Conservation (phyloP, 2,888 invertebrate genomes). For the Athalia rosae region DNA sequence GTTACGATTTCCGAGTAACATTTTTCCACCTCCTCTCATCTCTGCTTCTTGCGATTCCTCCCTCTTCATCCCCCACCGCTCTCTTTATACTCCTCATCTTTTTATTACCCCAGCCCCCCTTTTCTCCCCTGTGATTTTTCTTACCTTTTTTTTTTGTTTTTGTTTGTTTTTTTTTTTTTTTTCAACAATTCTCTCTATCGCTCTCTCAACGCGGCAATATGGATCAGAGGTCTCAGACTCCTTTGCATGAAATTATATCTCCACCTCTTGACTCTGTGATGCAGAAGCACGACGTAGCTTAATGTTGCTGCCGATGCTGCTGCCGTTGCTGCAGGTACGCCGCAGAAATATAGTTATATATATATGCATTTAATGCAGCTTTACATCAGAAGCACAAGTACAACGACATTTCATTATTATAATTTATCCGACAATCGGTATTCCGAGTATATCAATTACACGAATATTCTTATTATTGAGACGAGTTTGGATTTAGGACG, state of each 20-base stretch:
- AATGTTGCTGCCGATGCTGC: too few species aligned
- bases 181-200: background rate
- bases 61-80: background rate
- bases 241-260: conserved; percentile 64
- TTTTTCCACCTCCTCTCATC: conserved; percentile 23
- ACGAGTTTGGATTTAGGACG: too few species aligned
- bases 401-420: too few species aligned
- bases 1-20: conserved; percentile 36
- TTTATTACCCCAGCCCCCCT: background rate
- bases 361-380: too few species aligned
- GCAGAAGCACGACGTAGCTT: too few species aligned
- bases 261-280: conserved; percentile 50
- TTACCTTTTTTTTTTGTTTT: background rate
- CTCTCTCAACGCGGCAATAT: conserved; percentile 36
- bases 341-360: background rate
- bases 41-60: conserved; percentile 3
- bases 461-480: background rate
- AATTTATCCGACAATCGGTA: too few species aligned
- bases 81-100: background rate
- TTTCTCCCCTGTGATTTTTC: background rate
- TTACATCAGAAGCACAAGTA: too few species aligned
- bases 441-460: conserved; percentile 11
- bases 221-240: conserved; percentile 51
- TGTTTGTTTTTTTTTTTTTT: background rate
- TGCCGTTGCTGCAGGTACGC: background rate